phyloP scores from a whole-genome alignment of 2,888 invertebrate species.

The Euplagia quadripunctaria region DNA sequence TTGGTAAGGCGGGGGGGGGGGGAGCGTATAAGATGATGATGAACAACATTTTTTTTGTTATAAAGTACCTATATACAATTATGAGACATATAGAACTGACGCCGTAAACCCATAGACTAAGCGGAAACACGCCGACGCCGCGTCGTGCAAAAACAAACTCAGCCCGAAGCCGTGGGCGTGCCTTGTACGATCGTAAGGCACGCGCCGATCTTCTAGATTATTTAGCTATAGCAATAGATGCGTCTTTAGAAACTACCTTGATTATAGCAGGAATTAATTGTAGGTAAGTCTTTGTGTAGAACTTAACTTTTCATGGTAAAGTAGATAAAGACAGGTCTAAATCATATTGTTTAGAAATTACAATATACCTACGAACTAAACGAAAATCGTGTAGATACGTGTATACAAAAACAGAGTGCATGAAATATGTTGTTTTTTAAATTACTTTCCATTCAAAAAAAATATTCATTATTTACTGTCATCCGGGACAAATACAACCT shows the following conservation, averaged over 20 bases:
- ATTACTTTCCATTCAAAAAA: too few relatives aligned
- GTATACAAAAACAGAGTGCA: too few relatives aligned
- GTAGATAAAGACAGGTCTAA: neutral
- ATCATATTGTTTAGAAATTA: too few relatives aligned
- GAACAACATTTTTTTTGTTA: too few relatives aligned
- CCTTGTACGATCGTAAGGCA: conserved; percentile 70
- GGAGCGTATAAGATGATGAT: too few relatives aligned
- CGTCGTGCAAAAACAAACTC: conserved; percentile 78
- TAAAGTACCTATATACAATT: too few relatives aligned
- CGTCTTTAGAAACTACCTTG: conserved; percentile 45
- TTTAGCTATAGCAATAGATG: conserved; percentile 55
- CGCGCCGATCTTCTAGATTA: conserved; percentile 68
- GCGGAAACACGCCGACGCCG: conserved; percentile 30
- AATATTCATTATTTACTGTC: too few relatives aligned
- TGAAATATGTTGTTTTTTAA: too few relatives aligned
- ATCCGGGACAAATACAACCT: too few relatives aligned
- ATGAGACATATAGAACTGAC: neutral
- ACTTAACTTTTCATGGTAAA: neutral
- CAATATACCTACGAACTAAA: too few relatives aligned
- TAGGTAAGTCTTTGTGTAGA: neutral
- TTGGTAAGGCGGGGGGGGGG: too few relatives aligned
- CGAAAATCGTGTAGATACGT: too few relatives aligned
- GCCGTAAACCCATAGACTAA: conserved; percentile 21
- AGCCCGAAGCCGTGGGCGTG: conserved; percentile 73
- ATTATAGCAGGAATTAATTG: conserved; percentile 17